Conservation (phyloP, 2,888 invertebrate species). For the Tribolium freemani region DNA sequence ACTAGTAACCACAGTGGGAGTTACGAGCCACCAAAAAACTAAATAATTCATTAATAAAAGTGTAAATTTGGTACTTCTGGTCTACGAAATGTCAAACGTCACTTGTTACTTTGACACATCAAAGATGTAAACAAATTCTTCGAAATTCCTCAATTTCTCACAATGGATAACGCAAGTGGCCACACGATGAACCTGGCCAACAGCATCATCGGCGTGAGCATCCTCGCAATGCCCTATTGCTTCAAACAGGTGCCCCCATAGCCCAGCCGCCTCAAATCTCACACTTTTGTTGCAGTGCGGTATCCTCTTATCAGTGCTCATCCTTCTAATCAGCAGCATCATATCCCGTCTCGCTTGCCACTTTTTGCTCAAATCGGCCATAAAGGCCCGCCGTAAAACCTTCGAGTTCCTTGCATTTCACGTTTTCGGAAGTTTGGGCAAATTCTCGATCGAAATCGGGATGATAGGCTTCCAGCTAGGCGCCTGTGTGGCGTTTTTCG, state of each 20-base stretch:
- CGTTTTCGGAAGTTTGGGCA: slow-evolving; percentile 92
- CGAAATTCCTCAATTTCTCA: not conserved
- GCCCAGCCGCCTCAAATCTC: not conserved
- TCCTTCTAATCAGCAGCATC: slow-evolving; percentile 86
- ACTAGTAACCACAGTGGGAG: too few relatives aligned
- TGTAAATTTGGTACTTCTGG: not conserved
- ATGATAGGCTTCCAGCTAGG: slow-evolving; percentile 95
- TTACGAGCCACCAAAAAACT: too few relatives aligned
- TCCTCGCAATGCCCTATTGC: slow-evolving; percentile 98
- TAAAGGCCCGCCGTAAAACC: slow-evolving; percentile 87
- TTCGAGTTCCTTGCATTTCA: slow-evolving; percentile 94
- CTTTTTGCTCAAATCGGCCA: slow-evolving; percentile 91
- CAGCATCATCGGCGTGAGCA: slow-evolving; percentile 97
- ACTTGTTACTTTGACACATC: slow-evolving; percentile 1
- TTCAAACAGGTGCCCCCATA: slow-evolving; percentile 84
- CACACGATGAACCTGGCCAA: slow-evolving; percentile 94
- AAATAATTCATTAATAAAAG: too few relatives aligned
- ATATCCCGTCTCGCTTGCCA: slow-evolving; percentile 92
- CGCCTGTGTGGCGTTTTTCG: slow-evolving; percentile 95
- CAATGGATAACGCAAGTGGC: slow-evolving; percentile 73
- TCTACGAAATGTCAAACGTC: not conserved
- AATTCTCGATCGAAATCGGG: slow-evolving; percentile 90
- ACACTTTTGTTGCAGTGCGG: slow-evolving; percentile 82
- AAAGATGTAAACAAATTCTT: slow-evolving; percentile 27
- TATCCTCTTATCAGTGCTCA: slow-evolving; percentile 84